Conservation (phyloP, 2,113 vertebrate genomes). For the Scolopax mira region DNA sequence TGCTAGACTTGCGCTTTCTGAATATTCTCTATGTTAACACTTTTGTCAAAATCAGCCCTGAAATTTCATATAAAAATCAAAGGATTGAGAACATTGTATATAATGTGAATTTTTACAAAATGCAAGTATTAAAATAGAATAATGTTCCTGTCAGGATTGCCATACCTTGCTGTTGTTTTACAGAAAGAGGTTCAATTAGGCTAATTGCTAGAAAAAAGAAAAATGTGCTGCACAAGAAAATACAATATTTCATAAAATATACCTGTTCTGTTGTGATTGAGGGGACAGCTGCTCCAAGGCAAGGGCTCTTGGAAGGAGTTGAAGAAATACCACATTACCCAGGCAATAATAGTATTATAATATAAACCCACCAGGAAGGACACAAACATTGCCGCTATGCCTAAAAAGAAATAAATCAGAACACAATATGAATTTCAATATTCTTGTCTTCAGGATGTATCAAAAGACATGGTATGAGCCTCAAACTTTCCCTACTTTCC, state of each 20-base stretch:
- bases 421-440: background rate
- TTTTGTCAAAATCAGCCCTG: background rate
- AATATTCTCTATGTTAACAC: background rate
- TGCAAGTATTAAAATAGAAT: background rate
- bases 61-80: background rate
- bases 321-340: slow-evolving; percentile 98
- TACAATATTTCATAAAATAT: background rate
- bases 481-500: background rate
- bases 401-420: slow-evolving; percentile 60
- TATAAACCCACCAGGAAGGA: slow-evolving; percentile 87
- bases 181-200: background rate
- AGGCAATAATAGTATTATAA: slow-evolving; percentile 92
- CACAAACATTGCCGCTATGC: slow-evolving; percentile 87
- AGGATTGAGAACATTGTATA: background rate
- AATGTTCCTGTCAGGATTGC: background rate
- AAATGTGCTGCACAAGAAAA: background rate
- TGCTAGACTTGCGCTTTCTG: background rate
- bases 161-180: background rate
- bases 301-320: slow-evolving; percentile 94
- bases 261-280: slow-evolving; percentile 83
- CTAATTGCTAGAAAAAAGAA: background rate
- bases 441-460: background rate
- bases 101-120: background rate
- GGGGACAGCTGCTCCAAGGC: slow-evolving; percentile 86
- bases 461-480: background rate